These are phyloP conservation scores for Nestor notabilis DNA, from an alignment of 2,113 vertebrate species.

Conservation along the genomic window DNA sequence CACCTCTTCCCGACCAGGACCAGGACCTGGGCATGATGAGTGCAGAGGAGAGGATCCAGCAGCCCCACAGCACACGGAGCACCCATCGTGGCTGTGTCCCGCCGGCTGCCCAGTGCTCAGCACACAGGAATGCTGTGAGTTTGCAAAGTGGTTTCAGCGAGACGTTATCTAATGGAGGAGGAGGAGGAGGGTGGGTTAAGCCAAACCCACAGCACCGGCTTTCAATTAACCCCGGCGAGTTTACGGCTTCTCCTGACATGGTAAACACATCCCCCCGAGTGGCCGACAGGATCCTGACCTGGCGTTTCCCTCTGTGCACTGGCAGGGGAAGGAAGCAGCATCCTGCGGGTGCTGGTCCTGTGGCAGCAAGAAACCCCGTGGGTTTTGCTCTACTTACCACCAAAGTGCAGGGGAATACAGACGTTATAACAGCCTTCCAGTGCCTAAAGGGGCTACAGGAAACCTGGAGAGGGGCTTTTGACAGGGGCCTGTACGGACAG, in stretches of 20 bases:
- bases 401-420: neutral
- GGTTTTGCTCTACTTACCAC: neutral
- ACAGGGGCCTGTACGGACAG: neutral
- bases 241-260: constrained; percentile 34
- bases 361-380: neutral
- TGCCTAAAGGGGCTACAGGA: neutral
- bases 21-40: fast-evolving
- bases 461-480: neutral
- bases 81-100: neutral
- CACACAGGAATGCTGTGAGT: constrained; percentile 64
- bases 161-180: constrained; percentile 75
- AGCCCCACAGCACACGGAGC: neutral
- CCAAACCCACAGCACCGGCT: constrained; percentile 71
- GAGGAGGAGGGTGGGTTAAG: constrained; percentile 63
- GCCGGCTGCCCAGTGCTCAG: constrained; percentile 49
- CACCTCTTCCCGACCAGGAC: fast-evolving
- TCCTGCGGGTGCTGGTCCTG: fast-evolving
- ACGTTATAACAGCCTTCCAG: neutral
- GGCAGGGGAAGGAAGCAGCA: neutral
- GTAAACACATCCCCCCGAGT: neutral
- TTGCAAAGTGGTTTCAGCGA: constrained; percentile 73
- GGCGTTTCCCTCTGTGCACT: neutral
- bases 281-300: neutral
- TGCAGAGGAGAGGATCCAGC: neutral
- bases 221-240: constrained; percentile 53